Evolutionary conservation across 1,140 invertebrate species (phyloP).

Genomic region (Daktulosphaira vitifoliae): DNA sequence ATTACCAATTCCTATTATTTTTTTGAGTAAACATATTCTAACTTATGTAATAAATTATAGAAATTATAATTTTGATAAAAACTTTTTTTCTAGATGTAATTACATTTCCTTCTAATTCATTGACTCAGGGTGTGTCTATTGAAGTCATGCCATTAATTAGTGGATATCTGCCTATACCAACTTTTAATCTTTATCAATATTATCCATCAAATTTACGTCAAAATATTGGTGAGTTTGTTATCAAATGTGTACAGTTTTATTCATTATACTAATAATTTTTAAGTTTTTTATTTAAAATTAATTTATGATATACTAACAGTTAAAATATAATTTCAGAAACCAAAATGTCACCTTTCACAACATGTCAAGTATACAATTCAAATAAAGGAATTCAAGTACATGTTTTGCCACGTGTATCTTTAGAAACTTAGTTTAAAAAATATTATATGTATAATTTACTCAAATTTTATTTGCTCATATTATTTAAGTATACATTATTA

Average conservation of each 20-base stretch:
- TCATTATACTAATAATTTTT: too few species aligned
- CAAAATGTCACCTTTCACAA: slow-evolving; percentile 70
- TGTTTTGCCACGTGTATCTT: slow-evolving; percentile 53
- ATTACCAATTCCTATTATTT: too few species aligned
- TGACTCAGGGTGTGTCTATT: slow-evolving; percentile 50
- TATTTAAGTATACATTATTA: neutral
- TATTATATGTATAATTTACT: slow-evolving; percentile 10
- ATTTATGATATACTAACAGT: too few species aligned
- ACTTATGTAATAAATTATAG: too few species aligned
- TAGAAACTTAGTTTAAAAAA: slow-evolving; percentile 4
- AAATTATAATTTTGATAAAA: too few species aligned
- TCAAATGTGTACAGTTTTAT: too few species aligned
- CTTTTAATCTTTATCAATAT: slow-evolving; percentile 83
- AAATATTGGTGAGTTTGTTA: slow-evolving; percentile 50
- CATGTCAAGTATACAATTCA: slow-evolving; percentile 79
- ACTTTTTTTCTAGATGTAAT: slow-evolving; percentile 16
- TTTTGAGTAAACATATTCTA: too few species aligned
- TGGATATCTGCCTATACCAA: slow-evolving; percentile 78
- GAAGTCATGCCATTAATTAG: slow-evolving; percentile 85
- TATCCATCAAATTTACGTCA: slow-evolving; percentile 59
- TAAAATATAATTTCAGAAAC: slow-evolving; percentile 43
- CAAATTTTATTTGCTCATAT: slow-evolving; percentile 10
- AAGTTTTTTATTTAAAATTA: too few species aligned
- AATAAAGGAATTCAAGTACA: slow-evolving; percentile 81
- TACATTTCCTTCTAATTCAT: slow-evolving; percentile 21